These are phyloP conservation scores for Chelon labrosus DNA, from an alignment of 2,797 vertebrate species.

Conservation along the genomic window DNA sequence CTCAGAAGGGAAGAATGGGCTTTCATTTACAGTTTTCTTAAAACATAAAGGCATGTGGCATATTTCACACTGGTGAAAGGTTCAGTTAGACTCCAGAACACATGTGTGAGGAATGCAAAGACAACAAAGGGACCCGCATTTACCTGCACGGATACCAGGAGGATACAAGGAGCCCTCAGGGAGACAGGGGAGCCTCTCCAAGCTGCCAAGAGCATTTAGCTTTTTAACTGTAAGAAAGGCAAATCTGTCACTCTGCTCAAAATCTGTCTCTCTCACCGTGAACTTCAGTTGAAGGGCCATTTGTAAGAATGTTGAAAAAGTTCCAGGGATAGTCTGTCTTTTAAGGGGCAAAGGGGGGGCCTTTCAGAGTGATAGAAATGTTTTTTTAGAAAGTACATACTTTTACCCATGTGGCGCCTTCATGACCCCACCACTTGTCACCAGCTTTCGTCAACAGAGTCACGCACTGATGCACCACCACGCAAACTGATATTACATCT, in stretches of 20 bases:
- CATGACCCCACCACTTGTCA: slow-evolving; percentile 49
- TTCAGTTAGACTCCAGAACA: slow-evolving; percentile 2
- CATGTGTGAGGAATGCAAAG: slow-evolving; percentile 13
- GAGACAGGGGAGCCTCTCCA: slow-evolving; percentile 16
- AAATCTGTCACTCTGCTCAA: slow-evolving; percentile 39
- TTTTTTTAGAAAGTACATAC: slow-evolving; percentile 28
- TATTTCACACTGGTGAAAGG: not conserved
- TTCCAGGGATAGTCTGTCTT: slow-evolving; percentile 31
- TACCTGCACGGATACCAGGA: slow-evolving; percentile 10
- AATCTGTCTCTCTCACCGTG: slow-evolving; percentile 8
- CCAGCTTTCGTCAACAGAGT: slow-evolving; percentile 45
- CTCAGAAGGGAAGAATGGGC: not conserved
- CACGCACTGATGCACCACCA: slow-evolving; percentile 41
- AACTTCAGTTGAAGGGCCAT: not conserved
- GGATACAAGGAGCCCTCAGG: not conserved
- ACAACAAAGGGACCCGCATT: slow-evolving; percentile 32
- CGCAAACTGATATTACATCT: slow-evolving; percentile 34
- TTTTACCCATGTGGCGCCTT: slow-evolving; percentile 14
- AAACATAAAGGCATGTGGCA: not conserved
- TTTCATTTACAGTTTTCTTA: not conserved
- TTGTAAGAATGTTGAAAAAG: slow-evolving; percentile 27
- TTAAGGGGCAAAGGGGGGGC: not conserved
- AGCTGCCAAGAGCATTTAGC: slow-evolving; percentile 27
- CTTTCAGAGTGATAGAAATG: slow-evolving; percentile 13
- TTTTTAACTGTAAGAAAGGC: not conserved